A percentile compares a stretch with the other conserved stretches of the same genome.
phyloP scores from a whole-genome alignment of 2,888 invertebrate genomes.

The Omphaloscelis lunosa region DNA sequence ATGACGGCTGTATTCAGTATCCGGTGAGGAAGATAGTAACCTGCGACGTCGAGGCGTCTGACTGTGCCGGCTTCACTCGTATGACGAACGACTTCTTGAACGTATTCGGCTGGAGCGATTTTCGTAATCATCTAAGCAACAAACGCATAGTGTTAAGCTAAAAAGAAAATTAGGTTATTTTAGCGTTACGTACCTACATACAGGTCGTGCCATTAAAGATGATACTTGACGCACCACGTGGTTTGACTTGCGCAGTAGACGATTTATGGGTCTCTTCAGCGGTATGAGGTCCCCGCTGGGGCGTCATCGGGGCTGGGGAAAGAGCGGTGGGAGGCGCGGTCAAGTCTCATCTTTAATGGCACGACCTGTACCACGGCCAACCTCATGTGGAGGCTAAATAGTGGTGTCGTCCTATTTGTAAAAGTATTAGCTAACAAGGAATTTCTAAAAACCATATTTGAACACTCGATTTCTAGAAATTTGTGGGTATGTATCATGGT shows the following conservation, averaged over 20 bases:
- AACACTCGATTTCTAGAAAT: too few relatives aligned
- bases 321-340: too few relatives aligned
- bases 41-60: background rate
- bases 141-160: background rate
- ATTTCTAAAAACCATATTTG: too few relatives aligned
- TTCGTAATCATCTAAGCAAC: background rate
- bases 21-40: background rate
- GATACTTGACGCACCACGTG: rapidly evolving
- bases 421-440: background rate
- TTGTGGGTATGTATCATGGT: background rate
- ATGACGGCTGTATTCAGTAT: background rate
- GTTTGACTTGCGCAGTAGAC: too few relatives aligned
- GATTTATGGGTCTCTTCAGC: rapidly evolving
- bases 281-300: too few relatives aligned
- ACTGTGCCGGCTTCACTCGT: background rate
- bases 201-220: too few relatives aligned
- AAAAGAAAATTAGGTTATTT: too few relatives aligned
- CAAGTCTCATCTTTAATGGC: rapidly evolving
- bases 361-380: too few relatives aligned
- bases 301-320: rapidly evolving
- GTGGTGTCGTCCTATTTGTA: too few relatives aligned
- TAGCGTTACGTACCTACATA: too few relatives aligned
- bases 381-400: too few relatives aligned
- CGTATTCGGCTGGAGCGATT: background rate
- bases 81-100: background rate